These are phyloP conservation scores for Apantesis nais DNA, from an alignment of 2,888 invertebrate species.

Conservation along the genomic window DNA sequence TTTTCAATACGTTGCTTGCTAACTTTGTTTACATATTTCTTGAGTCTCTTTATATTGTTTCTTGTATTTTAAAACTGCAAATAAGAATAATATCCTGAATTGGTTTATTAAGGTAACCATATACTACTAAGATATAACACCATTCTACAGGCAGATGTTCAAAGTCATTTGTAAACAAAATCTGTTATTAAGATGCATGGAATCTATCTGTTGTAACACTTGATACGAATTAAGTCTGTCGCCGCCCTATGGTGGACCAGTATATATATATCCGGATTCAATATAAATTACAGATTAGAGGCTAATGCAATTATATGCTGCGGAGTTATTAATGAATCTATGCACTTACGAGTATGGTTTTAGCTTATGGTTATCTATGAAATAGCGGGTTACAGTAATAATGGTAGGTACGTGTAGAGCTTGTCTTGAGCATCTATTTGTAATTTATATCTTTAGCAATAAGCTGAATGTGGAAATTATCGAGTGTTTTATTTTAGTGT, in stretches of 20 bases:
- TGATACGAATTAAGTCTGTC: constrained; percentile 14
- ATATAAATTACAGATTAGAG: constrained; percentile 50
- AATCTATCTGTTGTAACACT: background rate
- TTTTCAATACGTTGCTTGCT: too few relatives aligned
- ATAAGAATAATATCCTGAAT: too few relatives aligned
- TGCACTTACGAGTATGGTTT: constrained; percentile 31
- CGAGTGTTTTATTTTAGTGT: background rate
- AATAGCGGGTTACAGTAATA: constrained; percentile 23
- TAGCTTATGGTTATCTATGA: constrained; percentile 22
- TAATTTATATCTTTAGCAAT: constrained; percentile 2
- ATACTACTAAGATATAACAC: background rate
- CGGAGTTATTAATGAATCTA: constrained; percentile 43
- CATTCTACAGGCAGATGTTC: background rate
- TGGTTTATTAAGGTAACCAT: too few relatives aligned
- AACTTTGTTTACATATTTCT: too few relatives aligned
- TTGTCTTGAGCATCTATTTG: background rate
- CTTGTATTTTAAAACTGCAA: too few relatives aligned
- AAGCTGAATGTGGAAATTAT: background rate
- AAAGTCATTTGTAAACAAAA: background rate
- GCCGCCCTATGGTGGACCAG: constrained; percentile 29
- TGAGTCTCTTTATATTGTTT: background rate
- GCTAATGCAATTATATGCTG: constrained; percentile 47
- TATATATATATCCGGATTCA: constrained; percentile 35
- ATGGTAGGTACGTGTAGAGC: constrained; percentile 16
- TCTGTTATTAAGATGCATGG: background rate